Conservation (phyloP, 2,113 vertebrate species). For the Austrofundulus limnaeus region DNA sequence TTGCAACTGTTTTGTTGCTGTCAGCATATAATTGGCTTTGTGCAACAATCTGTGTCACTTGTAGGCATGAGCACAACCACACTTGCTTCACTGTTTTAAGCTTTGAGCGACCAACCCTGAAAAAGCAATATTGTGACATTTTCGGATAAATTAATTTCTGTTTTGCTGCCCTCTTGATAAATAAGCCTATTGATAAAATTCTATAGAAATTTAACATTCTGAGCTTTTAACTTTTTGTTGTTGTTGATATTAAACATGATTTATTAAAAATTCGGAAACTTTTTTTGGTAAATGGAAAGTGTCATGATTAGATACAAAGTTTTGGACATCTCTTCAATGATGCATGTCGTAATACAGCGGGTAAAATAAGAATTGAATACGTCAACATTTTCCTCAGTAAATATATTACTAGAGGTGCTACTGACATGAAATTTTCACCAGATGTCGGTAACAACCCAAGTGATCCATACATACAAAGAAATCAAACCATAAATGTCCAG, state of each 20-base stretch:
- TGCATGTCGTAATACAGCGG: neutral
- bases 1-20: slow-evolving; percentile 47
- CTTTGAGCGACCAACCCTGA: slow-evolving; percentile 24
- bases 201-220: slow-evolving; percentile 13
- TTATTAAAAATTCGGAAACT: slow-evolving; percentile 1
- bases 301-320: neutral
- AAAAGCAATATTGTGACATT: slow-evolving; percentile 53
- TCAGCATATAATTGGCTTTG: slow-evolving; percentile 53
- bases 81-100: slow-evolving; percentile 26
- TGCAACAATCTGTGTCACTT: slow-evolving; percentile 40
- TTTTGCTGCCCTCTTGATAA: slow-evolving; percentile 26
- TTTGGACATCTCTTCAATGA: neutral
- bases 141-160: slow-evolving; percentile 43
- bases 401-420: too few species aligned
- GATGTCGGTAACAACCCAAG: too few species aligned
- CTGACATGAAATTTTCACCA: too few species aligned
- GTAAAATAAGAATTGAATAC: too few species aligned
- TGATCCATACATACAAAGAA: too few species aligned
- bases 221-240: slow-evolving; percentile 21
- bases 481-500: too few species aligned
- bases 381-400: too few species aligned
- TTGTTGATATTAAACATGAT: slow-evolving; percentile 9
- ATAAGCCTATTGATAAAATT: slow-evolving; percentile 37
- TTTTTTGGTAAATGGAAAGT: neutral
- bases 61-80: slow-evolving; percentile 3